A percentile compares a stretch with the other conserved stretches of the same genome.
These are phyloP conservation scores for Seladonia tumulorum DNA, from an alignment of 2,888 invertebrate species.

Conservation along the genomic window DNA sequence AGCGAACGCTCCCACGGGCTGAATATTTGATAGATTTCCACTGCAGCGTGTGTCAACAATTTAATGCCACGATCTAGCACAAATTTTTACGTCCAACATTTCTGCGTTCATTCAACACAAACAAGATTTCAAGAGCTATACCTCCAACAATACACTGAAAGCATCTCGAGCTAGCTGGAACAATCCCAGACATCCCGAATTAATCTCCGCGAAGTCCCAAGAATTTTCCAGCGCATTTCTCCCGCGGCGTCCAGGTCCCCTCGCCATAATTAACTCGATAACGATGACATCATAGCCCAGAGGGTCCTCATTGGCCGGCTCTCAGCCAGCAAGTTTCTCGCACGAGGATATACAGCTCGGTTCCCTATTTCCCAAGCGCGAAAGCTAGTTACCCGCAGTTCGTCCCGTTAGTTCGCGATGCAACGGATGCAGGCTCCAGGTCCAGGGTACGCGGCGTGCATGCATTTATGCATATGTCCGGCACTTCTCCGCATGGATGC, in stretches of 20 bases:
- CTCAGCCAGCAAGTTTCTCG: neutral
- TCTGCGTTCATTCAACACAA: neutral
- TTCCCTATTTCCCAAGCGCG: constrained; percentile 14
- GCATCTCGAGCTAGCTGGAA: neutral
- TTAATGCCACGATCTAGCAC: neutral
- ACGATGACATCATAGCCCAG: constrained; percentile 41
- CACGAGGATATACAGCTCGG: constrained; percentile 9
- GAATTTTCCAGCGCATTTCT: neutral
- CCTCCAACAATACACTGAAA: neutral
- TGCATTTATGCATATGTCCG: constrained; percentile 62
- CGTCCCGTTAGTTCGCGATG: constrained; percentile 33
- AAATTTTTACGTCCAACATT: neutral
- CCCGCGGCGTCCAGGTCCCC: neutral
- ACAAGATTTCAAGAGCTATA: neutral
- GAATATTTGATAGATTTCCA: neutral
- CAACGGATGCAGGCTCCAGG: neutral
- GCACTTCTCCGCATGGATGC: constrained; percentile 72
- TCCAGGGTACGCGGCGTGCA: constrained; percentile 8
- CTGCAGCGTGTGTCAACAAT: neutral
- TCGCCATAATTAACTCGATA: constrained; percentile 46
- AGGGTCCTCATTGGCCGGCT: constrained; percentile 16
- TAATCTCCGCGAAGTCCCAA: neutral
- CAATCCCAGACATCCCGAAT: neutral
- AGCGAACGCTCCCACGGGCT: neutral
- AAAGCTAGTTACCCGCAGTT: neutral